Evolutionary conservation across 2,113 vertebrate species (phyloP), one percentile per base, ranked within the genome.

Genomic region (Amphilophus citrinellus): DNA sequence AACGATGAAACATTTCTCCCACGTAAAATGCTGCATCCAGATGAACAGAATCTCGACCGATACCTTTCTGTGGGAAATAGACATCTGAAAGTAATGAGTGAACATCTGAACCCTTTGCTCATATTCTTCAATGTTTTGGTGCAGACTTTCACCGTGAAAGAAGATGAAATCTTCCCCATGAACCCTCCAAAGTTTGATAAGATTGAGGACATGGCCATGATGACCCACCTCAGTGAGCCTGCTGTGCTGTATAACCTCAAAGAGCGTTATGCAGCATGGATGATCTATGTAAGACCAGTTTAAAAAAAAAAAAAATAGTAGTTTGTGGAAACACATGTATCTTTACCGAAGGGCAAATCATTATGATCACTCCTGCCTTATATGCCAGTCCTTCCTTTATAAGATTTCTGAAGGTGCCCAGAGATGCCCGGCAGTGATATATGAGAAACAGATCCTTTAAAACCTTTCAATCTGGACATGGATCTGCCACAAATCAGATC

Each of bases 211-310:
- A 96, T 96, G 94, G 96, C 91, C 86, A 96, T 96, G 95, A 95
- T 96, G 94, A 96, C 96, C 90, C 95, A 96, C 93, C 95, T 96
- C 90, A 96, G 86, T 5, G 96, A 96, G 60, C 92, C 96, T 3
- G 3, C 96, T 87, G 96, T 96, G 91, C 89, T 96, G 82, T 96
- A 95, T 77, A 96, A 96, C 95, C 97, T 98, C 93, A 98, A 98
- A 97, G 97, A 98, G 84, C 97, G 96, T 58, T 98, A 97, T 1
- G 96, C 96, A 47, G 93, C 97, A 63, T 98, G 97, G 97, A 98
- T 98, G 97, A 98, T 98, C 96, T 98, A 98, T 0, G 97, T 98
- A 92, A 79, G n/a, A 24, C 63, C 14, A 8, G 93, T 93, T 47
- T 62, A 22, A 10, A 11, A 42, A 66, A 11, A 42, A 66, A 42